Base-by-base conservation (phyloP, 2,888 invertebrate genomes). In the Erebia ligea region DNA sequence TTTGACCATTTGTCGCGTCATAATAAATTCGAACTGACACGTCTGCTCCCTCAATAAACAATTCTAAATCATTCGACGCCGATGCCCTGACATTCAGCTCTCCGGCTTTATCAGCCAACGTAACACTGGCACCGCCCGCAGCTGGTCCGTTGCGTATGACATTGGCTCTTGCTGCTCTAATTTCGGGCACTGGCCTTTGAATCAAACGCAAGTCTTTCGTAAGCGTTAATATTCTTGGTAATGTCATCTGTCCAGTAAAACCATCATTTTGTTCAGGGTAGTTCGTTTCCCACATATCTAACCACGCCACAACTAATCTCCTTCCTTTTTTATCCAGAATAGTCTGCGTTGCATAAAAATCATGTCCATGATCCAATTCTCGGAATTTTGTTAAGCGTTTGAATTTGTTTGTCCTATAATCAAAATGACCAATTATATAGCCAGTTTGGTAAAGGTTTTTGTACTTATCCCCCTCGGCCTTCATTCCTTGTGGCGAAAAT, bases 301-400 rank as follows among this genome's bases (percentile, higher is more conserved):
- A 74, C 94, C 94, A 94, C 13, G 88, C 91, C 4, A 93, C 76
- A 4, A 89, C 68, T 56, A 93, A 75, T 72, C 92, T 84, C 1
- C 78, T 54, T 10, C 82, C 79, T 68, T 69, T 4, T 9, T 78
- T 67, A 70, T 87, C 87, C 40, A 82, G 61, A 25, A 87, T 80
- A 2, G 89, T 85, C 77, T 94, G 92, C 1, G 92, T 87, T 2
- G 94, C 94, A 73, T 93, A 94, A 70, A 88, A 88, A 74, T 94
- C 93, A 74, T 91, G 90, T 0, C 94, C 89, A 52, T 82, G 78
- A 73, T 92, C 92, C 13, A 92, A 73, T 75, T 91, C 90, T 15
- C 57, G 75, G 75, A 89, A 92, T 40, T 84, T 69, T 0, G 84
- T 81, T n/a, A 75, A 19, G 0, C 81, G 81, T 1, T 78, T 85